Evolutionary conservation across 2,113 vertebrate genomes (phyloP).

Genomic region (Brachionichthys hirsutus): DNA sequence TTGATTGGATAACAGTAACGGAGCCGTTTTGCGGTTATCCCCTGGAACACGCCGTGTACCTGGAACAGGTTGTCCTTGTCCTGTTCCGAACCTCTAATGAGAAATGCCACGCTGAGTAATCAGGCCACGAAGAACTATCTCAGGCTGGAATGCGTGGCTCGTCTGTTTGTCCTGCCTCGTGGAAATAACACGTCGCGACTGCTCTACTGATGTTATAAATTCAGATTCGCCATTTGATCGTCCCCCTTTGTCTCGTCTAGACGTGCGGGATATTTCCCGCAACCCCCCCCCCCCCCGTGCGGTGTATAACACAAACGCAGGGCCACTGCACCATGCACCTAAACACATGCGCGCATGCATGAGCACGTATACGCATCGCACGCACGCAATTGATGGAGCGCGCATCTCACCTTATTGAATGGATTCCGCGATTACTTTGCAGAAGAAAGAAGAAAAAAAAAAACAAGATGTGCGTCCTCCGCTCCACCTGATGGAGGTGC

Average conservation of each 20-base stretch:
- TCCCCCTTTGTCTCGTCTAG: constrained; percentile 3
- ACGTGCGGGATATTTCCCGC: constrained; percentile 30
- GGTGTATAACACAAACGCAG: constrained; percentile 53
- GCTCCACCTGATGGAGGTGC: constrained; percentile 2
- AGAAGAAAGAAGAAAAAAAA: no score
- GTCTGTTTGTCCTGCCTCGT: background rate
- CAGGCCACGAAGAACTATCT: background rate
- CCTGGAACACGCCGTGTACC: background rate
- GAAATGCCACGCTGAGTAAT: background rate
- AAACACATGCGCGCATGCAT: background rate
- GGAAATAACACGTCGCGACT: background rate
- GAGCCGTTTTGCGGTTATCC: background rate
- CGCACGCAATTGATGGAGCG: background rate
- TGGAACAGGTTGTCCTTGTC: background rate
- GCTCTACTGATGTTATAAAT: background rate
- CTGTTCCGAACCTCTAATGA: background rate
- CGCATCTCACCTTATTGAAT: constrained; percentile 46
- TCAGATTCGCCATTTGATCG: background rate
- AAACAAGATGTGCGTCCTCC: background rate
- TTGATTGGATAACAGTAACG: no score
- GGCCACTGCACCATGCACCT: constrained; percentile 41
- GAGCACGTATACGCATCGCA: background rate
- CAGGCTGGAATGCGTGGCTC: background rate
- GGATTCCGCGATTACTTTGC: constrained; percentile 7
- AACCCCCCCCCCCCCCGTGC: no score